These are phyloP conservation scores for Caenorhabditis japonica DNA, from an alignment of 2,888 invertebrate genomes.

Conservation along the genomic window DNA sequence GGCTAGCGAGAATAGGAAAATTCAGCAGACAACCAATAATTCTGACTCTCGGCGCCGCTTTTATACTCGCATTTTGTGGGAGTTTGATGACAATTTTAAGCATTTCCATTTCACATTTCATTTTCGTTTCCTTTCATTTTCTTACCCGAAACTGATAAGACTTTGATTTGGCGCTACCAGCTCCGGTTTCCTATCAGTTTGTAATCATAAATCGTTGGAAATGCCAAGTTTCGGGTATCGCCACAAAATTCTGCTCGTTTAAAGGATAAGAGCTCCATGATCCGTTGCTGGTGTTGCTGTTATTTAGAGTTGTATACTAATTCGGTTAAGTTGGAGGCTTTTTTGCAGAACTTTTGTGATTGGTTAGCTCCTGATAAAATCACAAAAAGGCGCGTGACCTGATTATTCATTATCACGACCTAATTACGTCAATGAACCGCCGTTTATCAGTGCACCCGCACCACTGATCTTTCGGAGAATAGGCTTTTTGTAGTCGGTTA, in stretches of 20 bases:
- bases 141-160: slow-evolving; percentile 18
- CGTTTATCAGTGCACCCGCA: slow-evolving; percentile 25
- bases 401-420: slow-evolving; percentile 16
- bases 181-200: slow-evolving; percentile 31
- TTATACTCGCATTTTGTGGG: slow-evolving; percentile 21
- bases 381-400: slow-evolving; percentile 20
- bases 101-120: not conserved
- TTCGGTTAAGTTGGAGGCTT: no score
- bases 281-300: no score
- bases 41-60: slow-evolving; percentile 10
- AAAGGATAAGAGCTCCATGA: no score
- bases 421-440: slow-evolving; percentile 39
- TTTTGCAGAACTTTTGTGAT: no score
- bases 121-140: no score
- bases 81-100: slow-evolving; percentile 15
- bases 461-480: slow-evolving; percentile 26
- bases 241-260: no score
- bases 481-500: no score
- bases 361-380: no score
- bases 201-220: not conserved
- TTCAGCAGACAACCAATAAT: slow-evolving; percentile 47
- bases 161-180: slow-evolving; percentile 22
- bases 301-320: no score
- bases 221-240: no score
- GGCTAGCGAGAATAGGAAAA: slow-evolving; percentile 26